phyloP scores from a whole-genome alignment of 1,140 invertebrate species.

The Drosophila micromelanica region DNA sequence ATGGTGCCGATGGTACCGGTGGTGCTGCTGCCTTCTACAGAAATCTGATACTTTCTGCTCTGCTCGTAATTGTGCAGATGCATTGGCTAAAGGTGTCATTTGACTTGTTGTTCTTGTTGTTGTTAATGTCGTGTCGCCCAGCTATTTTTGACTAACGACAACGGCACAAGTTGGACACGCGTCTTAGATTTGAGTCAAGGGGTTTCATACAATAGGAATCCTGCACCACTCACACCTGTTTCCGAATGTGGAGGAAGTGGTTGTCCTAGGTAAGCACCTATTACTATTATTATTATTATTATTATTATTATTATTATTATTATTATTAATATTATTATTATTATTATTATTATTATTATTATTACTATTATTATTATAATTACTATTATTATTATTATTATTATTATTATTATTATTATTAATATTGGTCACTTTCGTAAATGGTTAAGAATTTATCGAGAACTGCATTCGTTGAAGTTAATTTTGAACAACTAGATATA shows the following conservation, averaged over 20 bases:
- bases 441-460: too few relatives aligned
- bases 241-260: slow-evolving; percentile 12
- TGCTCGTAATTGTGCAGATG: slow-evolving; percentile 78
- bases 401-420: too few relatives aligned
- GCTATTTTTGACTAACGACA: slow-evolving; percentile 68
- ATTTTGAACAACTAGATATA: too few relatives aligned
- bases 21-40: slow-evolving; percentile 57
- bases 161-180: slow-evolving; percentile 75
- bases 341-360: too few relatives aligned
- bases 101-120: slow-evolving; percentile 53
- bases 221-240: slow-evolving; percentile 34
- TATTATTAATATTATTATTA: too few relatives aligned
- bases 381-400: too few relatives aligned
- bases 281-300: too few relatives aligned
- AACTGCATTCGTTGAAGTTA: too few relatives aligned
- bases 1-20: slow-evolving; percentile 1
- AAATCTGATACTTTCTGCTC: slow-evolving; percentile 74
- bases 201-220: background rate
- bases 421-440: too few relatives aligned
- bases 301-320: too few relatives aligned
- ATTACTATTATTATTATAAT: too few relatives aligned
- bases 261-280: background rate
- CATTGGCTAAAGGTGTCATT: slow-evolving; percentile 77
- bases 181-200: slow-evolving; percentile 55
- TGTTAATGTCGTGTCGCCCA: slow-evolving; percentile 54